A percentile compares a stretch with the other conserved stretches of the same genome.
Conservation (phyloP, 2,113 vertebrate genomes). For the Urocynchramus pylzowi region DNA sequence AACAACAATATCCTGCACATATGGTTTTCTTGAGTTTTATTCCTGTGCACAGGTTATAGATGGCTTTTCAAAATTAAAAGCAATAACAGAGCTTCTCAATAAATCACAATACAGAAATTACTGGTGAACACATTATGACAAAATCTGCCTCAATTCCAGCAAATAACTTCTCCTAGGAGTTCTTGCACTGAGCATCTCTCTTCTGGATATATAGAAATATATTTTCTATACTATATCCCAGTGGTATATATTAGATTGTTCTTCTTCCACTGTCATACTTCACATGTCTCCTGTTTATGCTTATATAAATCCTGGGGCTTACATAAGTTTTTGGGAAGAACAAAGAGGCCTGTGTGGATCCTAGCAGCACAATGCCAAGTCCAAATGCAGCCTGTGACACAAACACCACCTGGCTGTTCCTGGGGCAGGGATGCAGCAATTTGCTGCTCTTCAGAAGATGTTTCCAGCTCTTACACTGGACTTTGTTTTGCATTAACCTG, state of each 20-base stretch:
- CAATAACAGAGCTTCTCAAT: conserved; percentile 19
- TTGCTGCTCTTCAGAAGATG: background rate
- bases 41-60: conserved; percentile 21
- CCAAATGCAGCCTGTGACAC: background rate
- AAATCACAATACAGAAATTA: background rate
- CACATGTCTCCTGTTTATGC: background rate
- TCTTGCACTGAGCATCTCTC: background rate
- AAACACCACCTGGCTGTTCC: background rate
- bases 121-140: conserved; percentile 17
- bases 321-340: background rate
- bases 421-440: background rate
- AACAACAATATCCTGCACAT: conserved; percentile 27
- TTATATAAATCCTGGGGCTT: background rate
- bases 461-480: background rate
- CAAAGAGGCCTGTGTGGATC: background rate
- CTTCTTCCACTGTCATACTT: background rate
- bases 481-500: background rate
- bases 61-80: conserved; percentile 44
- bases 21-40: conserved; percentile 8
- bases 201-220: background rate
- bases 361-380: background rate
- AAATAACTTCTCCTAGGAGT: background rate
- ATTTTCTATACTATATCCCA: background rate
- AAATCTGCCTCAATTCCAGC: conserved; percentile 35
- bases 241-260: background rate